Evolutionary conservation across 2,113 vertebrate genomes (phyloP), one percentile per base, ranked within the genome.

Genomic region (Zootoca vivipara): DNA sequence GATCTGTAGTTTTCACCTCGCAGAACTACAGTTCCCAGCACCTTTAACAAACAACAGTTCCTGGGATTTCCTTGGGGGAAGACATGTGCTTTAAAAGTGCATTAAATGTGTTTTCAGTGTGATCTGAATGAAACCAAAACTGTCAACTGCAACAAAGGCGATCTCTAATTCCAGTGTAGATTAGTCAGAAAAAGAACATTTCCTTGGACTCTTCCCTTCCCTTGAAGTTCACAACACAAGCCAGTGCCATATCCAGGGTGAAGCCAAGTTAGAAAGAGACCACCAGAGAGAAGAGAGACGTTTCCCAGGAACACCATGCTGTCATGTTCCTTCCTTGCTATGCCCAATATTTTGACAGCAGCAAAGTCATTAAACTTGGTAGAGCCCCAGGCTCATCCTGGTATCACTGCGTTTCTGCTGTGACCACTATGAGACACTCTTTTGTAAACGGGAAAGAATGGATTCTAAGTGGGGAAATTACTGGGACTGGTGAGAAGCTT

Each of bases 391-490:
- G 78, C 86, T 92, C 91, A 94, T 89, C 93, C 95, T 38, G 1
- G 78, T 87, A 90, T 91, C 92, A 90, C 94, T 69, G 58, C 87
- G n/a, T 91, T 92, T 94, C 92, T 91, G 89, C 95, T 95, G 94
- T 46, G 78, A 89, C 95, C 95, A 94, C 92, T 95, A 42, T 81
- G 93, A 95, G 96, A 95, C 81, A 91, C 24, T 94, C 94, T 95
- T 94, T 93, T 92, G 85, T 96, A 93, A 95, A 94, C 9, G 40
- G 87, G 83, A 85, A 88, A 94, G 91, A 90, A 94, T 94, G 89
- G 92, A 93, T 94, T 92, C 91, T 95, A 93, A 95, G 96, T 94
- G 95, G 96, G 91, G 95, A 96, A 96, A 97, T 96, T 96, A 97
- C 92, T 96, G 94, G 95, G 96, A 94, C 84, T 15, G 94, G 95